Evolutionary conservation across 1,140 invertebrate genomes (phyloP).

Genomic region (Lepidotrigona ventralis): DNA sequence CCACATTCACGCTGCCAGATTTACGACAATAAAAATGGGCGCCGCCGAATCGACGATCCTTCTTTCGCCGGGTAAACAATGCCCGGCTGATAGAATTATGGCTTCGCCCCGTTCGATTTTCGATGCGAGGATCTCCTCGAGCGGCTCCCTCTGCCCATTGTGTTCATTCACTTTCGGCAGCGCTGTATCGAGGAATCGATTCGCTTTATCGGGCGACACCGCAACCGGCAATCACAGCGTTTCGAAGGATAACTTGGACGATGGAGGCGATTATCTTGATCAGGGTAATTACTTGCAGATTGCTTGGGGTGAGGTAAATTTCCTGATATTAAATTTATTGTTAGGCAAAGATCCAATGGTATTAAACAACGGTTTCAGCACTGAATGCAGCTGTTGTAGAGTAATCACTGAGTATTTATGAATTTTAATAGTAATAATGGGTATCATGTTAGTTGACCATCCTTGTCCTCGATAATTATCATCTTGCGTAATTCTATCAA

Average conservation of each 20-base stretch:
- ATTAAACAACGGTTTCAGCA: neutral
- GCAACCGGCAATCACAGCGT: neutral
- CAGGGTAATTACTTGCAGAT: neutral
- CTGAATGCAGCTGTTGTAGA: neutral
- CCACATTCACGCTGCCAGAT: conserved; percentile 48
- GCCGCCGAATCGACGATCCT: conserved; percentile 6
- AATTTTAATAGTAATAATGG: neutral
- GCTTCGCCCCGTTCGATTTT: conserved; percentile 23
- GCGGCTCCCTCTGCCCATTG: neutral
- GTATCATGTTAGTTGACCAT: no score
- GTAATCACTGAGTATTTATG: no score
- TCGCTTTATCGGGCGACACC: neutral
- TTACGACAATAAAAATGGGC: conserved; percentile 61
- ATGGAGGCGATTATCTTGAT: neutral
- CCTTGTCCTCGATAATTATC: neutral
- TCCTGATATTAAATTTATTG: neutral
- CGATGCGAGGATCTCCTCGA: conserved; percentile 24
- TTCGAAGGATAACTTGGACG: neutral
- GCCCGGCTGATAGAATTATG: conserved; percentile 37
- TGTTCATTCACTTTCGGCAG: neutral
- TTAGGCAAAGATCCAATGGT: neutral
- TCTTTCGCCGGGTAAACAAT: conserved; percentile 31
- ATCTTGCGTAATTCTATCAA: neutral
- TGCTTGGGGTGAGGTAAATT: neutral
- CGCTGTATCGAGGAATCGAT: neutral